A percentile compares a stretch with the other conserved stretches of the same genome.
phyloP scores from a whole-genome alignment of 1,140 invertebrate genomes.

The Philaenus spumarius region DNA sequence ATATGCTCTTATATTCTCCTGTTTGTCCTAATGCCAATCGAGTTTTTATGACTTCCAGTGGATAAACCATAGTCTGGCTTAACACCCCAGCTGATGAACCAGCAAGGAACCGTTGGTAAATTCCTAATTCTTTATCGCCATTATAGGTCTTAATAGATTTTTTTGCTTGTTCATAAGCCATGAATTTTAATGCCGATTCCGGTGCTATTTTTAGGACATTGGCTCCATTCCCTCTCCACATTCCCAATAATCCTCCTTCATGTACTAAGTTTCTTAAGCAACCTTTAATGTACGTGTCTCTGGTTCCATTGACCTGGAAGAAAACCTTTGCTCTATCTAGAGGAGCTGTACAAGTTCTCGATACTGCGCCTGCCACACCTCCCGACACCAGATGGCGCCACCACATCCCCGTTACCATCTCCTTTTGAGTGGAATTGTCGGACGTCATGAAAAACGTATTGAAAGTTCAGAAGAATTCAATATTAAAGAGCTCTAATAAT shows the following conservation, averaged over 20 bases:
- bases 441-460: too few species aligned
- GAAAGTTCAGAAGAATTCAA: too few species aligned
- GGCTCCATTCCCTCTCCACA: slow-evolving; percentile 98
- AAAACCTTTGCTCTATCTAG: slow-evolving; percentile 97
- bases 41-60: slow-evolving; percentile 95
- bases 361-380: slow-evolving; percentile 92
- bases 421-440: slow-evolving; percentile 93
- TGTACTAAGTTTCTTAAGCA: slow-evolving; percentile 76
- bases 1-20: slow-evolving; percentile 84
- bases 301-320: slow-evolving; percentile 79
- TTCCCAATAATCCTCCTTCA: slow-evolving; percentile 82
- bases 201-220: slow-evolving; percentile 99
- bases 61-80: slow-evolving; percentile 94
- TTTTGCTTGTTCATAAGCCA: slow-evolving; percentile 95
- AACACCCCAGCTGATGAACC: slow-evolving; percentile 93
- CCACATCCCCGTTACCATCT: slow-evolving; percentile 94
- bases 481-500: too few species aligned
- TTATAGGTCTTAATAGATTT: slow-evolving; percentile 65
- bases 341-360: slow-evolving; percentile 93
- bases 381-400: slow-evolving; percentile 96
- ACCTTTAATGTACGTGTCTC: slow-evolving; percentile 59
- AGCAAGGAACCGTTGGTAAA: slow-evolving; percentile 87
- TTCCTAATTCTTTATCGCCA: slow-evolving; percentile 64
- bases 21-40: slow-evolving; percentile 91
- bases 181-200: slow-evolving; percentile 96